These are phyloP conservation scores for Zosterops pallidus DNA, from an alignment of 2,113 vertebrate species.

Conservation along the genomic window DNA sequence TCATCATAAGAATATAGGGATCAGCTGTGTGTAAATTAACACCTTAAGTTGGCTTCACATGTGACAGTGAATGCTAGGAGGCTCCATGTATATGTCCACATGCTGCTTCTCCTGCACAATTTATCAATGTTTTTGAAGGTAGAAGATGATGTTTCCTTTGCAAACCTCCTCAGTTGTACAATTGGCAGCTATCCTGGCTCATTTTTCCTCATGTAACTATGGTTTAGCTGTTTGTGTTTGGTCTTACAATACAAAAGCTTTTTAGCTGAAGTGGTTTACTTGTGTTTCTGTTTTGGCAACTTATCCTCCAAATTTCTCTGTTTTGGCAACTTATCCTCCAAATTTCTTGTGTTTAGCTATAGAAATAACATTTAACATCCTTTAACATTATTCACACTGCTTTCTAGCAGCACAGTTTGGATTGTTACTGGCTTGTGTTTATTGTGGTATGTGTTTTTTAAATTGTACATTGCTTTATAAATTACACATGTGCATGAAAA, in stretches of 20 bases:
- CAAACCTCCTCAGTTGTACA: background rate
- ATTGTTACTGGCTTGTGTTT: background rate
- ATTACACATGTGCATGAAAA: background rate
- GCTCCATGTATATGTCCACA: accelerated
- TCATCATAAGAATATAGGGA: background rate
- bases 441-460: background rate
- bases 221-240: background rate
- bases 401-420: background rate
- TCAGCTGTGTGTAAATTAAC: constrained; percentile 12
- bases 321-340: background rate
- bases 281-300: background rate
- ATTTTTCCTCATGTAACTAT: background rate
- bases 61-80: background rate
- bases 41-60: background rate
- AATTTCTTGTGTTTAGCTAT: background rate
- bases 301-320: background rate
- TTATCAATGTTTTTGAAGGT: background rate
- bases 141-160: background rate
- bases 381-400: background rate
- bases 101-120: accelerated
- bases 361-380: background rate
- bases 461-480: background rate
- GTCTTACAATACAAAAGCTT: background rate
- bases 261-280: background rate
- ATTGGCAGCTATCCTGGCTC: background rate